A percentile compares a stretch with the other conserved stretches of the same genome.
Conservation (phyloP, 2,888 invertebrate species). For the Blastobasis adustella region DNA sequence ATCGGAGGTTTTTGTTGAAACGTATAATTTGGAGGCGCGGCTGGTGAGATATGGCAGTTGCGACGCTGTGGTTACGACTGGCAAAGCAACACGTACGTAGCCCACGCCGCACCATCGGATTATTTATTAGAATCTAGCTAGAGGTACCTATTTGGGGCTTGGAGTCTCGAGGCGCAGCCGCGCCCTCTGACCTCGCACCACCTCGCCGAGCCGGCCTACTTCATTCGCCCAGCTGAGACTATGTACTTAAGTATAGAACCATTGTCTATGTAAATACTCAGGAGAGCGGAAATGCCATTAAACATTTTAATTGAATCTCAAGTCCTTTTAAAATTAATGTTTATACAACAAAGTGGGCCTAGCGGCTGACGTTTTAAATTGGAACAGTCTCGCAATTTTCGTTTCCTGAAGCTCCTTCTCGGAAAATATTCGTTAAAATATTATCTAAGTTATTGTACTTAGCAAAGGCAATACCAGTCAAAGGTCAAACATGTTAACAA, state of each 20-base stretch:
- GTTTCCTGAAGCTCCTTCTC: no score
- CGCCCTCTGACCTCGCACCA: conserved; percentile 32
- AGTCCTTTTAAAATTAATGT: not conserved
- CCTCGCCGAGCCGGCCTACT: conserved; percentile 17
- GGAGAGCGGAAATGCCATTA: not conserved
- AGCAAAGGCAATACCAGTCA: no score
- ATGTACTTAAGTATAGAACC: not conserved
- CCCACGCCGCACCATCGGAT: conserved; percentile 15
- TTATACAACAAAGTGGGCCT: no score
- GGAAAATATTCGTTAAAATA: no score
- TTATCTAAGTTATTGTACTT: no score
- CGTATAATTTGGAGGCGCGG: conserved; percentile 17
- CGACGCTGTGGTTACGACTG: conserved; percentile 4
- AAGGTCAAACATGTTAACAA: no score
- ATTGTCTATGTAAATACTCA: conserved; percentile 1
- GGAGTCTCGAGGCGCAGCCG: conserved; percentile 5
- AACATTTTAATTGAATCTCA: conserved; percentile 9
- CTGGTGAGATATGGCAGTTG: conserved; percentile 17
- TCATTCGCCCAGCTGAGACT: not conserved
- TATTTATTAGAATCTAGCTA: no score
- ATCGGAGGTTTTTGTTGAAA: not conserved
- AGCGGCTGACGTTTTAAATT: no score
- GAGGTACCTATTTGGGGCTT: no score
- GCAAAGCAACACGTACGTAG: conserved; percentile 27
- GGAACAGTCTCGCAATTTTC: no score